Conservation (phyloP, 2,888 invertebrate species). For the Cephus pulcher region DNA sequence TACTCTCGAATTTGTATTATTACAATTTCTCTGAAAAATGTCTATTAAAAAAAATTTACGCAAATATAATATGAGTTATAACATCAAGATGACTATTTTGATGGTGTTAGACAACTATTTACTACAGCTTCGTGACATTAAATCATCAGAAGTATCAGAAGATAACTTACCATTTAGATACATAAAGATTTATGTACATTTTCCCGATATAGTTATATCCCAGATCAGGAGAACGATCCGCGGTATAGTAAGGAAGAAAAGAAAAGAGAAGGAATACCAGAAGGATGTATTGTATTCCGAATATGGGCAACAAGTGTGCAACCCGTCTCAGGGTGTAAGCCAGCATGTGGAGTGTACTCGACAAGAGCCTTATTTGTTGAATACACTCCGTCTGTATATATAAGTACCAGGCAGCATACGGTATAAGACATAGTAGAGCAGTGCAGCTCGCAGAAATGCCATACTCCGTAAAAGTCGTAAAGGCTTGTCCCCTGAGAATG, state of each 20-base stretch:
- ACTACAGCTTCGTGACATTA: no score
- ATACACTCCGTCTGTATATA: constrained; percentile 38
- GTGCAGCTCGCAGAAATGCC: not conserved
- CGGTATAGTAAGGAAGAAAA: not conserved
- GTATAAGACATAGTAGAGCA: not conserved
- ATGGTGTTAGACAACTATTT: no score
- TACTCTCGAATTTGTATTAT: no score
- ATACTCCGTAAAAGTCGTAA: constrained; percentile 13
- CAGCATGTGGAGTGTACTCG: constrained; percentile 38
- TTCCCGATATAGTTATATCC: not conserved
- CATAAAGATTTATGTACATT: not conserved
- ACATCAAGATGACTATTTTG: no score
- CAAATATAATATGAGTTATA: no score
- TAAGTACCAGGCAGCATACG: constrained; percentile 23
- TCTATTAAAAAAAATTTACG: no score
- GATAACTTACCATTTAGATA: not conserved
- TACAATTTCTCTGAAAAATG: no score
- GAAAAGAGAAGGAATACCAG: not conserved
- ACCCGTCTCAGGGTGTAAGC: constrained; percentile 16
- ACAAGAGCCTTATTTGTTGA: constrained; percentile 59
- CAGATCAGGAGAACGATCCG: not conserved
- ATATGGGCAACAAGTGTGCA: constrained; percentile 27
- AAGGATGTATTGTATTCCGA: constrained; percentile 18
- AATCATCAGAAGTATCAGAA: no score
- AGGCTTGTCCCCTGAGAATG: constrained; percentile 43